phyloP scores from a whole-genome alignment of 2,888 invertebrate genomes.

The Bellardia pandia region DNA sequence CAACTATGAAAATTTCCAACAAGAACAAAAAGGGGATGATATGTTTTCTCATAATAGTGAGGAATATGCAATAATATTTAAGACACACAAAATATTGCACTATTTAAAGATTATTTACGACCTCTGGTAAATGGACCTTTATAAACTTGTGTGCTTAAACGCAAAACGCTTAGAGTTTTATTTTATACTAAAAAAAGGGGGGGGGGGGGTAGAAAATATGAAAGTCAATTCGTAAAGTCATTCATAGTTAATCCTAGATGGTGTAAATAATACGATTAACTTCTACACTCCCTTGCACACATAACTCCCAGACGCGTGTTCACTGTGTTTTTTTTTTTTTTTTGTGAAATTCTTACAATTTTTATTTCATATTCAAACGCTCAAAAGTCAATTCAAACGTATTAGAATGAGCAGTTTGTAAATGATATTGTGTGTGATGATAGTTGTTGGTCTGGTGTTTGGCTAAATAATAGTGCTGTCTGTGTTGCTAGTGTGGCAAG shows the following conservation, averaged over 20 bases:
- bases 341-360: constrained; percentile 22
- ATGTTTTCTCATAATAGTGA: constrained; percentile 62
- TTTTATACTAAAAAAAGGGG: not conserved
- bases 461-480: constrained; percentile 9
- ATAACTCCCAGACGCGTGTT: constrained; percentile 66
- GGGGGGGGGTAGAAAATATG: constrained; percentile 19
- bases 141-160: not conserved
- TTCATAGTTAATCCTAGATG: constrained; percentile 83
- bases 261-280: constrained; percentile 85
- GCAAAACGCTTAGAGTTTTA: constrained; percentile 19
- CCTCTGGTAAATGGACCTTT: not conserved
- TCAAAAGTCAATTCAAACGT: constrained; percentile 33
- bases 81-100: constrained; percentile 52
- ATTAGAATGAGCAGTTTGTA: constrained; percentile 19
- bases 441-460: constrained; percentile 42
- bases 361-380: constrained; percentile 41
- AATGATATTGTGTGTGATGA: constrained; percentile 26
- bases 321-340: not conserved
- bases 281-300: constrained; percentile 69
- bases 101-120: constrained; percentile 57
- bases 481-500: no score
- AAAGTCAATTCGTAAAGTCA: constrained; percentile 78
- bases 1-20: constrained; percentile 29
- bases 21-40: constrained; percentile 45
- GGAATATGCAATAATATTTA: constrained; percentile 48